Conservation (phyloP, 2,797 vertebrate species). For the Fringilla coelebs region DNA sequence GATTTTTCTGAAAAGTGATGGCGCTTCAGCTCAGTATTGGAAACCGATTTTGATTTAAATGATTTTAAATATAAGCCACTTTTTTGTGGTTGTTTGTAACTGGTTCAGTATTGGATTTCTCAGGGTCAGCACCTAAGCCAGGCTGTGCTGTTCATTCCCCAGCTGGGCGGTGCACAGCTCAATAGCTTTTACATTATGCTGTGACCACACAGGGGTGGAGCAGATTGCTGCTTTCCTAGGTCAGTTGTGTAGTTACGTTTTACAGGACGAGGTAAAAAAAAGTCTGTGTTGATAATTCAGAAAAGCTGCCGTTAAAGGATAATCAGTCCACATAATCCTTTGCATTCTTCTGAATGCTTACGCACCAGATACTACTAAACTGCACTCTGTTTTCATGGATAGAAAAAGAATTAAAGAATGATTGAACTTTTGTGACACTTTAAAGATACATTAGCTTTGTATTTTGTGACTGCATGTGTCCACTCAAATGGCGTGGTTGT, state of each 20-base stretch:
- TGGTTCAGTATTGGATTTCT: background rate
- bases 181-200: background rate
- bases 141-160: background rate
- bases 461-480: background rate
- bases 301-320: constrained; percentile 49
- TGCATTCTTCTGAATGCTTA: background rate
- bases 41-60: background rate
- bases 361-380: background rate
- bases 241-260: background rate
- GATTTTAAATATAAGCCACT: background rate
- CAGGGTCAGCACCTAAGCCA: background rate
- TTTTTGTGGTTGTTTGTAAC: background rate
- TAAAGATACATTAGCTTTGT: background rate
- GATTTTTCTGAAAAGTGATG: background rate
- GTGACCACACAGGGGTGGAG: background rate
- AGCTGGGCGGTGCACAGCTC: background rate
- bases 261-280: background rate
- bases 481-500: background rate
- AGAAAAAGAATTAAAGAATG: background rate
- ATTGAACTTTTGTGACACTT: background rate
- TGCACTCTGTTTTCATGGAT: background rate
- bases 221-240: background rate
- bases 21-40: background rate
- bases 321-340: constrained; percentile 9
- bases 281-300: background rate